These are phyloP conservation scores for Eupeodes luniger DNA, from an alignment of 2,888 invertebrate genomes.

Conservation along the genomic window DNA sequence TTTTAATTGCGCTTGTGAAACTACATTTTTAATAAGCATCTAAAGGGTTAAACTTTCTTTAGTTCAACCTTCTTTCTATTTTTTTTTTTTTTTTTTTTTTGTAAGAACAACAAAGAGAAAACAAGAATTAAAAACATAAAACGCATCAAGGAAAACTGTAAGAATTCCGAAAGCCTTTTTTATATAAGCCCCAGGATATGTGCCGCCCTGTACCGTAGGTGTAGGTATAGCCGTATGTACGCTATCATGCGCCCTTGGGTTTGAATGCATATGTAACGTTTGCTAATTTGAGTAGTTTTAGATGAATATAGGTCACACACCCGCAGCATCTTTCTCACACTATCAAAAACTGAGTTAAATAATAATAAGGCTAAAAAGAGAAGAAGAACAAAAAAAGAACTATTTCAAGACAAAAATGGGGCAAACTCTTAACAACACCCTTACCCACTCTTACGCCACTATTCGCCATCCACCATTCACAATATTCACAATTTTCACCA, in stretches of 20 bases:
- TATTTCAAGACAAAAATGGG: constrained; percentile 37
- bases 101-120: constrained; percentile 35
- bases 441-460: background rate
- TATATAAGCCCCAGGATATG: constrained; percentile 44
- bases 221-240: background rate
- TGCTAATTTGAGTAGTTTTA: constrained; percentile 72
- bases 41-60: constrained; percentile 56
- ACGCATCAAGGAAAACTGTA: constrained; percentile 64
- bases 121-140: constrained; percentile 32
- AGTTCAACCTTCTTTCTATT: constrained; percentile 53
- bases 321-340: constrained; percentile 68
- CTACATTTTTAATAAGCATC: constrained; percentile 71
- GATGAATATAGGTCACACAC: constrained; percentile 70
- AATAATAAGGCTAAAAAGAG: constrained; percentile 16
- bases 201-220: constrained; percentile 14
- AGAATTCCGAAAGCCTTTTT: constrained; percentile 60
- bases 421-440: constrained; percentile 54
- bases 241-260: constrained; percentile 61
- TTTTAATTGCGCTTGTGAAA: constrained; percentile 65
- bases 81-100: background rate
- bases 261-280: constrained; percentile 68
- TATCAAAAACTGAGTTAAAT: constrained; percentile 25
- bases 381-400: background rate
- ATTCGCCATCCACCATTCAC: background rate
- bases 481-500: too few species aligned